A percentile compares a stretch with the other conserved stretches of the same genome.
These are phyloP conservation scores for Steinernema scapterisci DNA, from an alignment of 2,888 invertebrate genomes.

Conservation along the genomic window DNA sequence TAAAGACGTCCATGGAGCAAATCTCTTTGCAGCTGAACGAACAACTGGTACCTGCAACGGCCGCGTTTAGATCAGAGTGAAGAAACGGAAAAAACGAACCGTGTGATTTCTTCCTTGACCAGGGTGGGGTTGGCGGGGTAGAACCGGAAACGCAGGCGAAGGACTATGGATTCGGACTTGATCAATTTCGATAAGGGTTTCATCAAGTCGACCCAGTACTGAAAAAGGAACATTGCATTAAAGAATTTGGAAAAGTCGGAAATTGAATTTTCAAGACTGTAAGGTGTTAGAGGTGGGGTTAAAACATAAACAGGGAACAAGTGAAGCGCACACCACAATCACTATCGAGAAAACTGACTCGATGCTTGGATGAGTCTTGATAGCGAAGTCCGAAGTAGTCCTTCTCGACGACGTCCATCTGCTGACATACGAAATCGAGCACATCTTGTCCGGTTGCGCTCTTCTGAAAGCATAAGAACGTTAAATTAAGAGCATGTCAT, in stretches of 20 bases:
- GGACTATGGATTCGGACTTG: slow-evolving; percentile 76
- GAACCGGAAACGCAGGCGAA: slow-evolving; percentile 95
- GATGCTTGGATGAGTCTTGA: slow-evolving; percentile 84
- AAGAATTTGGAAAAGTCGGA: not conserved
- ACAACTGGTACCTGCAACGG: slow-evolving; percentile 80
- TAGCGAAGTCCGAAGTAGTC: slow-evolving; percentile 92
- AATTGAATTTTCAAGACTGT: not conserved
- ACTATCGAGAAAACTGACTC: slow-evolving; percentile 74
- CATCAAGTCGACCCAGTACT: slow-evolving; percentile 92
- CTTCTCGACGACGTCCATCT: slow-evolving; percentile 86
- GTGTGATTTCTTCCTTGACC: slow-evolving; percentile 88
- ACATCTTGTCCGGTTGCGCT: slow-evolving; percentile 79
- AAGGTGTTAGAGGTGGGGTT: not conserved
- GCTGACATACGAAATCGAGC: slow-evolving; percentile 86
- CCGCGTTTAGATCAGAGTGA: not conserved
- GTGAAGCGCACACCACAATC: slow-evolving; percentile 60
- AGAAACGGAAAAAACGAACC: slow-evolving; percentile 72
- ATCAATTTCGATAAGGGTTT: slow-evolving; percentile 89
- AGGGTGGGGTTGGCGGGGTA: slow-evolving; percentile 93
- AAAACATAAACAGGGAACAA: slow-evolving; percentile 59
- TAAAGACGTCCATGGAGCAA: slow-evolving; percentile 90
- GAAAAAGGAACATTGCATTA: slow-evolving; percentile 46
- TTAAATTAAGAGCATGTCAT: not conserved
- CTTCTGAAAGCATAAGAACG: slow-evolving; percentile 51
- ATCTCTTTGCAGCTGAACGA: slow-evolving; percentile 89